A percentile compares a stretch with the other conserved stretches of the same genome.
These are phyloP conservation scores for Leptura quadrifasciata DNA, from an alignment of 2,888 invertebrate genomes.

Conservation along the genomic window DNA sequence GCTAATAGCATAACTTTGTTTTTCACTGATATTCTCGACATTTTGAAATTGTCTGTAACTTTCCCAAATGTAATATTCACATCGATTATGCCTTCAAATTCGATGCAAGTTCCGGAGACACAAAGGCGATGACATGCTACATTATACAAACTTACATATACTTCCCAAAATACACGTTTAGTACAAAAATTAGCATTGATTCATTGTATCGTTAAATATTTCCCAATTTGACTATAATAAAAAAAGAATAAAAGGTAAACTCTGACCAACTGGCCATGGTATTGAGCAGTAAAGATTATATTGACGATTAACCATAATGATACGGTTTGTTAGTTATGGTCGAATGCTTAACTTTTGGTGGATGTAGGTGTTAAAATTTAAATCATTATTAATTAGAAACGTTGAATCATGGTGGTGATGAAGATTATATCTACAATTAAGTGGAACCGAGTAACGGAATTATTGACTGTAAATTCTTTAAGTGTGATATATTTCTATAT, in stretches of 20 bases:
- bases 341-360: conserved; percentile 1
- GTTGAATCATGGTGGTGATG: neutral
- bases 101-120: no score
- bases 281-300: conserved; percentile 10
- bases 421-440: conserved; percentile 4
- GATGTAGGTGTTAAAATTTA: conserved; percentile 27
- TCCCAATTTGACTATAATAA: neutral
- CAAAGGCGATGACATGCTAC: no score
- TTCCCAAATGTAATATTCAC: no score
- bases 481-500: neutral
- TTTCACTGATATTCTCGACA: no score
- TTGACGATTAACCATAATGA: conserved; percentile 19
- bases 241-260: neutral
- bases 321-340: conserved; percentile 35
- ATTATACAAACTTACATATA: no score
- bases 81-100: no score
- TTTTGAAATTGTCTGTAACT: no score
- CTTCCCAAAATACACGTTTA: no score
- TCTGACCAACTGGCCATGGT: neutral
- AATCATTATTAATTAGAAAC: conserved; percentile 21
- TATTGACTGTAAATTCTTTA: neutral
- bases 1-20: no score
- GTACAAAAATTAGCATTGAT: no score
- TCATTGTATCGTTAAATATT: neutral
- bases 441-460: neutral